Evolutionary conservation across 2,797 vertebrate species (phyloP).

Genomic region (Chiloscyllium punctatum): DNA sequence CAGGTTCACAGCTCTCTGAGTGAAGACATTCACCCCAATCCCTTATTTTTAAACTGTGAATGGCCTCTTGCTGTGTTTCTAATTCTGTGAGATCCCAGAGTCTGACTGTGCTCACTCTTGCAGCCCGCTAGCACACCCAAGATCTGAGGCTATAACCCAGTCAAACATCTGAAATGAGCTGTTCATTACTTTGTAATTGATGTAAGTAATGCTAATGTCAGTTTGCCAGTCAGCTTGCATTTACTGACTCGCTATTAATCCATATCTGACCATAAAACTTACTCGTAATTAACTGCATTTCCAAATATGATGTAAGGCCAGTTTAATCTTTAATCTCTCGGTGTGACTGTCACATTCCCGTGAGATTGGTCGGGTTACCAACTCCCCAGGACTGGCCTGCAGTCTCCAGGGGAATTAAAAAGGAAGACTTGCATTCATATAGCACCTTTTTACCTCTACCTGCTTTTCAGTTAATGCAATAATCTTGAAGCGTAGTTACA

Average conservation of each 20-base stretch:
- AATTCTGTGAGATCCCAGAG: background rate
- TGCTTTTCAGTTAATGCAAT: background rate
- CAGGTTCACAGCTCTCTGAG: too few relatives aligned
- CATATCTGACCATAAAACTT: background rate
- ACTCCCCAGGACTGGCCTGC: background rate
- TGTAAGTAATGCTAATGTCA: background rate
- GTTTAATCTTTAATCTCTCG: background rate
- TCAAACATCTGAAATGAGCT: background rate
- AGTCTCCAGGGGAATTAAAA: background rate
- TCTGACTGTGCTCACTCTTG: rapidly evolving
- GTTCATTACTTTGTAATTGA: background rate
- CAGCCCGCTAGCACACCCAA: background rate
- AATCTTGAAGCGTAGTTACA: background rate
- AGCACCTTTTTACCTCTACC: background rate
- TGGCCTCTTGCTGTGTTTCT: background rate
- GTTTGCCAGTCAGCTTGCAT: background rate
- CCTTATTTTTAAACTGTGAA: background rate
- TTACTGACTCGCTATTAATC: background rate
- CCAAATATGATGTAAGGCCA: background rate
- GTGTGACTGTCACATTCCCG: background rate
- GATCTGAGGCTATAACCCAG: background rate
- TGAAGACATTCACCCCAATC: too few relatives aligned
- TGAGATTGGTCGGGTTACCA: background rate
- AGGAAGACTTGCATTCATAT: background rate
- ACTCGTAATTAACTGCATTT: background rate